These are phyloP conservation scores for Spicauda simplicius DNA, from an alignment of 2,888 invertebrate genomes.

Conservation along the genomic window DNA sequence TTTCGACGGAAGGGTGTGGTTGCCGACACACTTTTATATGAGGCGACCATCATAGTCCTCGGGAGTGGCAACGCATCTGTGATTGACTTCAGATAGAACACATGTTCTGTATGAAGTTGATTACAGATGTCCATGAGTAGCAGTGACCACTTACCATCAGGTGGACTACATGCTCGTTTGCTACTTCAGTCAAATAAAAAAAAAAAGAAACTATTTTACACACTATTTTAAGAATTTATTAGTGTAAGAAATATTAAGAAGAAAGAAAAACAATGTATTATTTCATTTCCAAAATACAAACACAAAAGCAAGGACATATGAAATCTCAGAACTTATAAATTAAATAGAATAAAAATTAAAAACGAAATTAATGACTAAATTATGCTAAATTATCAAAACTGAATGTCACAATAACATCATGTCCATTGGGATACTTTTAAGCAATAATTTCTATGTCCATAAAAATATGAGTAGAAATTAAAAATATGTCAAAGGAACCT, in stretches of 20 bases:
- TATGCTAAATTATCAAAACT: conserved; percentile 12
- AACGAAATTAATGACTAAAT: neutral
- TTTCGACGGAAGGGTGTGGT: too few relatives aligned
- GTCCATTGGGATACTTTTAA: conserved; percentile 37
- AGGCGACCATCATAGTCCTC: too few relatives aligned
- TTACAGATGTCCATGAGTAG: too few relatives aligned
- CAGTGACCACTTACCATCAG: too few relatives aligned
- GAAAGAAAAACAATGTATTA: neutral
- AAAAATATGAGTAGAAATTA: conserved; percentile 19
- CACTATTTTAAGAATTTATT: neutral
- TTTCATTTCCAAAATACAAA: neutral
- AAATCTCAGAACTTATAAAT: conserved; percentile 4
- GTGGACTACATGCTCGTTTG: too few relatives aligned
- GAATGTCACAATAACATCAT: conserved; percentile 38
- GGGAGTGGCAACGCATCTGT: too few relatives aligned
- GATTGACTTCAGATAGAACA: too few relatives aligned
- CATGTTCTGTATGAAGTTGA: too few relatives aligned
- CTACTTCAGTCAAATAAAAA: too few relatives aligned
- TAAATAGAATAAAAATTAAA: neutral
- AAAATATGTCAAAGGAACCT: conserved; percentile 24
- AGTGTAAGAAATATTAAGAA: neutral
- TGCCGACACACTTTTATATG: too few relatives aligned
- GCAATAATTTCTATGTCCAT: conserved; percentile 24
- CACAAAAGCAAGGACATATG: neutral
- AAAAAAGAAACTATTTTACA: too few relatives aligned